Conservation (phyloP, 1,140 invertebrate species). For the Cotesia chilonis region DNA sequence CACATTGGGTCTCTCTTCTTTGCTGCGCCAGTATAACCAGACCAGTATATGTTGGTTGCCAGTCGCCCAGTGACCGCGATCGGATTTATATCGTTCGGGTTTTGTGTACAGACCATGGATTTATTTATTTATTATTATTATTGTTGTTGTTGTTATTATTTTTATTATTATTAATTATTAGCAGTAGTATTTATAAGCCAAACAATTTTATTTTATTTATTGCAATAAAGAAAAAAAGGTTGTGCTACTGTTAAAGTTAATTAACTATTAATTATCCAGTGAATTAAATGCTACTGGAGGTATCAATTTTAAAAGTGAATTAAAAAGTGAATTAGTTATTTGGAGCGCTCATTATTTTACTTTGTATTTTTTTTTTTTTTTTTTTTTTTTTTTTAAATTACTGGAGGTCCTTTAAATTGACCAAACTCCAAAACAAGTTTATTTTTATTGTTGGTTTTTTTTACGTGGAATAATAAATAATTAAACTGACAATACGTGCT, state of each 20-base stretch:
- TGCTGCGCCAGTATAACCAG: constrained; percentile 3
- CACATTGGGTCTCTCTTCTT: constrained; percentile 1
- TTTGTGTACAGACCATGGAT: constrained; percentile 32
- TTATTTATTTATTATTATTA: neutral
- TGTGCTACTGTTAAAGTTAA: no score
- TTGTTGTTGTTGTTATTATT: neutral
- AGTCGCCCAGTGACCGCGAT: constrained; percentile 38
- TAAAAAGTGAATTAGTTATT: neutral
- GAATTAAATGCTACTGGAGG: no score
- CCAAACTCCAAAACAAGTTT: no score
- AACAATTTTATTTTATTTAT: no score
- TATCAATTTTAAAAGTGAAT: neutral
- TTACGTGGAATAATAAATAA: no score
- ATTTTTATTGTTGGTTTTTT: no score
- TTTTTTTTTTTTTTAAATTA: neutral
- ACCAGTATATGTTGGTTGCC: constrained; percentile 24
- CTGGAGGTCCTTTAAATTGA: neutral
- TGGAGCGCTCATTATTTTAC: no score
- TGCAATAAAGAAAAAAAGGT: no score
- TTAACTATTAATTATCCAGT: constrained; percentile 4
- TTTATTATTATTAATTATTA: no score
- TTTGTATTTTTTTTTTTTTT: neutral
- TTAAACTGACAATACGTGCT: constrained; percentile 18
- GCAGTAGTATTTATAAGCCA: no score
- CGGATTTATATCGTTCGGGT: constrained; percentile 27